phyloP scores from a whole-genome alignment of 2,888 invertebrate species.

The Megalurothrips usitatus region DNA sequence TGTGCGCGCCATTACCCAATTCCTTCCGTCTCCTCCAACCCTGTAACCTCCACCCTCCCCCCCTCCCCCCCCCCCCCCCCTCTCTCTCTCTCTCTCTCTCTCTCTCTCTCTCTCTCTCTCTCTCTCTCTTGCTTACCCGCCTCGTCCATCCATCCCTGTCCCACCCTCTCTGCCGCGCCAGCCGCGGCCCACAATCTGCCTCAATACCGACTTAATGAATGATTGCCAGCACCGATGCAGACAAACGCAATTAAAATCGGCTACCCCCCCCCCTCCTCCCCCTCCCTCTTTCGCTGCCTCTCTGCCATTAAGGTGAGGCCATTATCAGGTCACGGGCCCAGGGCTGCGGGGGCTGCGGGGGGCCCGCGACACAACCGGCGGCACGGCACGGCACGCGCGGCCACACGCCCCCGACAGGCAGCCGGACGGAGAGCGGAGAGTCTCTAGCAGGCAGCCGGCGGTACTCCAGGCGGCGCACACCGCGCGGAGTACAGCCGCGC shows the following conservation, averaged over 20 bases:
- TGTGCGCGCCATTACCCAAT: not conserved
- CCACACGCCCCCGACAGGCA: not conserved
- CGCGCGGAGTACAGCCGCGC: no score
- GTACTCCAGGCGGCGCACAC: no score
- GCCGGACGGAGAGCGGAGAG: no score
- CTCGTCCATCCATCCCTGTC: not conserved
- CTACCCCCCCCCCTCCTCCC: not conserved
- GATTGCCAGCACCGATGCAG: constrained; percentile 13
- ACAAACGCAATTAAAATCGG: constrained; percentile 18
- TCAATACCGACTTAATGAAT: constrained; percentile 19
- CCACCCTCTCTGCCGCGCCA: not conserved
- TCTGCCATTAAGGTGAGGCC: not conserved
- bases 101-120: constrained; percentile 1
- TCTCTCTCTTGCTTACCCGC: not conserved
- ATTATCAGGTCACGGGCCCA: not conserved
- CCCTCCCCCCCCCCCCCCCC: not conserved
- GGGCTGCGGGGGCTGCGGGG: not conserved
- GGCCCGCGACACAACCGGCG: not conserved
- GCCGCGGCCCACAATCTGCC: not conserved
- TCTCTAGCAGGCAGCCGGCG: no score
- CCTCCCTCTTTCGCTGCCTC: not conserved
- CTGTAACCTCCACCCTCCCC: not conserved
- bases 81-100: not conserved
- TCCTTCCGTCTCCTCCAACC: not conserved
- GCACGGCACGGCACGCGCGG: not conserved